Evolutionary conservation across 2,797 vertebrate genomes (phyloP), one percentile per base, ranked within the genome.

Genomic region (Lagodon rhomboides): DNA sequence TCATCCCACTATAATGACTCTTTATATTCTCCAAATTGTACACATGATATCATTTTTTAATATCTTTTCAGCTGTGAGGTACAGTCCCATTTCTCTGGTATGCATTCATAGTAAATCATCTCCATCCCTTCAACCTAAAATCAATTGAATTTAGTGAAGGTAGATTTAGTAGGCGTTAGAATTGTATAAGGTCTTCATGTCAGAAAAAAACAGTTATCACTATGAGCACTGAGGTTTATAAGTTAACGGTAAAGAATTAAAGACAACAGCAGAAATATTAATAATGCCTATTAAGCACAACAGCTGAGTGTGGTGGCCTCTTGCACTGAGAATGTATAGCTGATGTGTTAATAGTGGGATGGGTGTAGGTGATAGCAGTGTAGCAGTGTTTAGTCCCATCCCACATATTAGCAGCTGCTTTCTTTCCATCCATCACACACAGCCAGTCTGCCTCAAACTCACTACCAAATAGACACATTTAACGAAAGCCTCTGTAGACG

Each of bases 351-450:
- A 89, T 91, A 86, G 92, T 80, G 53, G 89, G 85, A 88, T 85
- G 80, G 77, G 80, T 91, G 90, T 91, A 80, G 85, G 82, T 89
- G 89, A 92, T 91, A 91, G 86, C 86, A 87, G 86, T 65, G 77
- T 82, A 91, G 83, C 82, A 80, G 79, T 89, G 90, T 91, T 92
- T 87, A 86, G 89, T 87, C 82, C 74, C 81, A 85, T 91, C 90
- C 76, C 90, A 89, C 86, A 87, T 92, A 92, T 93, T 91, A 92
- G 91, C 76, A 87, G 82, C 73, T 85, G 70, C 75, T 87, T 89
- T 89, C 87, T 79, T 73, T 90, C 85, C 86, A 91, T 93, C 90
- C 85, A 93, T 92, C 91, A 92, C 87, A 85, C 75, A 91, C 75
- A 85, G 80, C 58, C 74, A 61, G 74, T 58, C 66, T 82, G 85